Conservation (phyloP, 35 echinoderm and acorn worm species). For the Amphiura filiformis region DNA sequence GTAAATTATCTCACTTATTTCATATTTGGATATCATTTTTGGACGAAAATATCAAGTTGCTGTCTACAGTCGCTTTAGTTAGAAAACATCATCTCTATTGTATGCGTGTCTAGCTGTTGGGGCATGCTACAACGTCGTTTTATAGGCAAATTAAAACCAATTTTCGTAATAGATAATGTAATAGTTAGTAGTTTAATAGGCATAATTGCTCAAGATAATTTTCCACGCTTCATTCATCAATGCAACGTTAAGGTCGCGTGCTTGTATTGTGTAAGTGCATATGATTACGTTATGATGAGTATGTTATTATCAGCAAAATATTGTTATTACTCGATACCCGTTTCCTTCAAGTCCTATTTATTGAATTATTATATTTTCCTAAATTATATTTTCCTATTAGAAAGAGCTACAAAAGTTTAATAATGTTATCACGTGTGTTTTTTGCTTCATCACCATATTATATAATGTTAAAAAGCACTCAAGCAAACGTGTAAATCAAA, state of each 20-base stretch:
- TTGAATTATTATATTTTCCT: not conserved
- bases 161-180: not conserved
- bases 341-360: not conserved
- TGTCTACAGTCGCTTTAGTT: not conserved
- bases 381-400: not conserved
- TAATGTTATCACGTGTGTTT: too few species aligned
- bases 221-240: not conserved
- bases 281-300: not conserved
- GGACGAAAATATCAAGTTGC: slow-evolving; percentile 7
- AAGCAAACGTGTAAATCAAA: too few species aligned
- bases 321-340: not conserved
- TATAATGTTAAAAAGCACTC: too few species aligned
- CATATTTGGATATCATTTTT: slow-evolving; percentile 1
- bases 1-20: slow-evolving; percentile 10
- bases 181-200: slow-evolving; percentile 3
- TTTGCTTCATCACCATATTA: too few species aligned
- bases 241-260: not conserved
- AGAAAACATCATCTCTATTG: not conserved
- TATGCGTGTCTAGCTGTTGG: not conserved
- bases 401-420: not conserved
- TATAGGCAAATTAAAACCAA: not conserved
- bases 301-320: not conserved
- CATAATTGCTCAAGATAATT: slow-evolving; percentile 4
- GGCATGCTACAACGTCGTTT: not conserved
- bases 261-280: not conserved